These are phyloP conservation scores for Cerceris rybyensis DNA, from an alignment of 2,888 invertebrate species.

Conservation along the genomic window DNA sequence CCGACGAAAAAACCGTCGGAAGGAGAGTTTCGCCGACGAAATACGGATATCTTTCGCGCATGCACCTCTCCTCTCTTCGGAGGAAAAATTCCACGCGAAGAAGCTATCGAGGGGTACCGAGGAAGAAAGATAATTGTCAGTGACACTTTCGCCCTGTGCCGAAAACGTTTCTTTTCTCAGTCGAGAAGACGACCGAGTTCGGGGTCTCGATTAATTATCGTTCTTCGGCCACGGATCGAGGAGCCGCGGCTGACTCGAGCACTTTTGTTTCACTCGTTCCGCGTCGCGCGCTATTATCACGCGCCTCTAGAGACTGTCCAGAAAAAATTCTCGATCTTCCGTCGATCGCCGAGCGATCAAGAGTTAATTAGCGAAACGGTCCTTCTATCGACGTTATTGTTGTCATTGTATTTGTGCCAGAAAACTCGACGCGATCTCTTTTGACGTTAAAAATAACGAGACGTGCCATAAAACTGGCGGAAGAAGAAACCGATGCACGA, in stretches of 20 bases:
- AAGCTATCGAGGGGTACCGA: background rate
- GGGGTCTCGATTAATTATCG: slow-evolving; percentile 45
- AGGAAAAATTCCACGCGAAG: too few relatives aligned
- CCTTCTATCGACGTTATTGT: too few relatives aligned
- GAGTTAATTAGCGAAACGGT: background rate
- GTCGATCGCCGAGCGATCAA: background rate
- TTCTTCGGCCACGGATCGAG: slow-evolving; percentile 44
- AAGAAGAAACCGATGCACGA: too few relatives aligned
- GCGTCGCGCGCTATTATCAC: slow-evolving; percentile 11
- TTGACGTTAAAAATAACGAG: too few relatives aligned
- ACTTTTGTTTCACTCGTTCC: slow-evolving; percentile 51
- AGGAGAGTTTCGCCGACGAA: background rate
- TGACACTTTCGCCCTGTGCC: slow-evolving; percentile 28
- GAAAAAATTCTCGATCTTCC: background rate
- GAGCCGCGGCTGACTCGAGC: slow-evolving; percentile 49
- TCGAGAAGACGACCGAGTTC: background rate
- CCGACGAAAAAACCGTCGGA: slow-evolving; percentile 49
- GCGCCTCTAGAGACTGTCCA: background rate
- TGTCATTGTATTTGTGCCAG: too few relatives aligned
- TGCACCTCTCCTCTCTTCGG: too few relatives aligned
- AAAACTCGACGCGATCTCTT: too few relatives aligned
- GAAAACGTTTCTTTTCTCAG: background rate
- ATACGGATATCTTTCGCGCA: too few relatives aligned
- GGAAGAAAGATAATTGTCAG: slow-evolving; percentile 29
- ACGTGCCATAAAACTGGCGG: too few relatives aligned